Evolutionary conservation across 2,113 vertebrate species (phyloP), one percentile per base, ranked within the genome.

Genomic region (Pipra filicauda): DNA sequence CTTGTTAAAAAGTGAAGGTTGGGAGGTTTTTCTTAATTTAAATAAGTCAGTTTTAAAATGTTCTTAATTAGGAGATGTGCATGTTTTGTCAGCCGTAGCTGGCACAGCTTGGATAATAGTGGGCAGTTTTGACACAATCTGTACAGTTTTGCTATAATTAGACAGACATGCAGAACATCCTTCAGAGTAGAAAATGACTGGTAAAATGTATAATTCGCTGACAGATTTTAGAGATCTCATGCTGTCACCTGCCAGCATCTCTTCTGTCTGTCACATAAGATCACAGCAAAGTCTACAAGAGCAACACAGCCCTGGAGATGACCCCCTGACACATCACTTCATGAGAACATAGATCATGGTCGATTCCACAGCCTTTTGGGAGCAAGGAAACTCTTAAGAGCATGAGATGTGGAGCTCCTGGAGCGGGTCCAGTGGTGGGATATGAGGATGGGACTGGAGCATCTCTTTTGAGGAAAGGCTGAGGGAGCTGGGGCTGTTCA

Each of bases 71-170:
- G 52, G 20, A 81, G 74, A 62, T 69, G 31, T 77, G n/a, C 20
- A 27, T 71, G 37, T 83, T 97, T 93, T 86, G 89, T 93, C 83
- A 93, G 59, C 66, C 2, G 0, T 48, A 78, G 22, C 79, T 83
- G 55, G 26, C 89, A 58, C 55, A 77, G 62, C 46, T 79, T 88
- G 78, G 69, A 62, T 93, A 86, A 79, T 86, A 78, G 48, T 52
- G 84, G 89, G 70, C 26, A 89, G 27, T 91, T 94, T 83, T 95
- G 83, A 93, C 67, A 93, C 75, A 78, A 49, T 75, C 77, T 65
- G 74, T 54, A 77, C 61, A 71, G 28, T 43, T 94, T 91, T 65
- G 14, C 72, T 86, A 76, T 90, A 96, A 96, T 89, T 94, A 94
- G 61, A 84, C 41, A 85, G 74, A 74, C 7, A 11, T 54, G n/a